Evolutionary conservation across 2,888 invertebrate genomes (phyloP).

Genomic region (Agonopterix heracliana): DNA sequence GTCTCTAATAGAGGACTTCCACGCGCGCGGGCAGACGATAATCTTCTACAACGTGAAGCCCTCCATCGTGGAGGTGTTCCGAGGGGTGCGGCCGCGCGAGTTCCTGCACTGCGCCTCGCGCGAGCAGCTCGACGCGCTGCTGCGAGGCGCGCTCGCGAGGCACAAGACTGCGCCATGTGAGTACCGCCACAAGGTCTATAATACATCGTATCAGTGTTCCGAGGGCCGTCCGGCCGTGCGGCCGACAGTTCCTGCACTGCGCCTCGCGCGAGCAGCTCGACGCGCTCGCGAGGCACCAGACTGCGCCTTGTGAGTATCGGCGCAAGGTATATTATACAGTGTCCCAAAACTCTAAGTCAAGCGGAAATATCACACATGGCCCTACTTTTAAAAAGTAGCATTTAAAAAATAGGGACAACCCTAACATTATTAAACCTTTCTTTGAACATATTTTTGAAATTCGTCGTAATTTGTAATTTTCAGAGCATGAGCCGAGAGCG

Average conservation of each 20-base stretch:
- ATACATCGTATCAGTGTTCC: too few species aligned
- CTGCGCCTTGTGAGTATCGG: neutral
- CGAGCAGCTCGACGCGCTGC: conserved; percentile 51
- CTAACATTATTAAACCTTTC: too few species aligned
- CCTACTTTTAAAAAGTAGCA: too few species aligned
- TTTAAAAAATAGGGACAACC: too few species aligned
- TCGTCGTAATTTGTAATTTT: too few species aligned
- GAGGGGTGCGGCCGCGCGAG: conserved; percentile 81
- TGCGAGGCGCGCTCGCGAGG: conserved; percentile 23
- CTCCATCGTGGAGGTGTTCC: conserved; percentile 81
- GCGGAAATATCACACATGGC: too few species aligned
- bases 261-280: conserved; percentile 51
- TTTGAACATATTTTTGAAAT: too few species aligned
- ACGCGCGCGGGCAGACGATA: conserved; percentile 79
- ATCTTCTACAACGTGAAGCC: conserved; percentile 86
- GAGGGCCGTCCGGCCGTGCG: conserved; percentile 82
- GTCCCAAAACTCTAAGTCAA: too few species aligned
- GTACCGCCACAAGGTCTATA: neutral
- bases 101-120: conserved; percentile 74
- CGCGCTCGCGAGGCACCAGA: conserved; percentile 18
- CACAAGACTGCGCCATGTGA: neutral
- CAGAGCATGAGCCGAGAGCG: neutral
- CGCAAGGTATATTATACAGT: too few species aligned
- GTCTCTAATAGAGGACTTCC: conserved; percentile 81
- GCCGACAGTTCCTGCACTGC: conserved; percentile 79